phyloP scores from a whole-genome alignment of 1,140 invertebrate species.

The Drosophila repletoides region DNA sequence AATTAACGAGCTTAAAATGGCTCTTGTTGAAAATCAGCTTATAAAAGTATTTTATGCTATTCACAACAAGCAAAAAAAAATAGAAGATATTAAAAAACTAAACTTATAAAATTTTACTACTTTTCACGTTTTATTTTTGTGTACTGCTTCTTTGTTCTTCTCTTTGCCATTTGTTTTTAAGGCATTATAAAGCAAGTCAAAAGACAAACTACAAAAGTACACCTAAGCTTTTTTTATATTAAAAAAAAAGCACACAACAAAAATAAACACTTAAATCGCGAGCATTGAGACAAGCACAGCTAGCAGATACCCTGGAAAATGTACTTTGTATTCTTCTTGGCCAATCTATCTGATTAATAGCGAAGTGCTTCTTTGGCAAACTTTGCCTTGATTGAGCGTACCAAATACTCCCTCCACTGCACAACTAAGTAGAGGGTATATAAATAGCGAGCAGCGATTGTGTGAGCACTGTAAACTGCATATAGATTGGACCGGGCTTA shows the following conservation, averaged over 20 bases:
- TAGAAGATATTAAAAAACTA: constrained; percentile 44
- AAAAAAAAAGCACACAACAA: constrained; percentile 7
- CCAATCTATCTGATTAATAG: too few species aligned
- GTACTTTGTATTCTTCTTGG: too few species aligned
- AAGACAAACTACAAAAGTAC: constrained; percentile 70
- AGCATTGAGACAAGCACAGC: neutral
- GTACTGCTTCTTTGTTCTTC: constrained; percentile 12
- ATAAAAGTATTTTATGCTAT: constrained; percentile 46
- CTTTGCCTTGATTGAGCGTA: too few species aligned
- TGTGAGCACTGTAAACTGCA: constrained; percentile 17
- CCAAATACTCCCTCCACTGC: neutral
- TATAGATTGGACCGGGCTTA: constrained; percentile 49
- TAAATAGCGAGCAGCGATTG: constrained; percentile 16
- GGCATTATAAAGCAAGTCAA: constrained; percentile 52
- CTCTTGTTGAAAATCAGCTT: constrained; percentile 1
- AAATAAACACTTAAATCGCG: neutral
- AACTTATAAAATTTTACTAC: constrained; percentile 68
- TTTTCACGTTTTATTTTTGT: constrained; percentile 34
- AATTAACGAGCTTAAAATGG: neutral
- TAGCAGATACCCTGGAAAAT: constrained; percentile 12
- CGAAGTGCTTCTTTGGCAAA: too few species aligned
- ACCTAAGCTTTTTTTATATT: constrained; percentile 58
- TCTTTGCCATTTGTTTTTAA: constrained; percentile 32
- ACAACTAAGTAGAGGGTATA: constrained; percentile 1
- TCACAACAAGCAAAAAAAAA: neutral